These are phyloP conservation scores for Drosophila dunni DNA, from an alignment of 1,140 invertebrate genomes.

Conservation along the genomic window DNA sequence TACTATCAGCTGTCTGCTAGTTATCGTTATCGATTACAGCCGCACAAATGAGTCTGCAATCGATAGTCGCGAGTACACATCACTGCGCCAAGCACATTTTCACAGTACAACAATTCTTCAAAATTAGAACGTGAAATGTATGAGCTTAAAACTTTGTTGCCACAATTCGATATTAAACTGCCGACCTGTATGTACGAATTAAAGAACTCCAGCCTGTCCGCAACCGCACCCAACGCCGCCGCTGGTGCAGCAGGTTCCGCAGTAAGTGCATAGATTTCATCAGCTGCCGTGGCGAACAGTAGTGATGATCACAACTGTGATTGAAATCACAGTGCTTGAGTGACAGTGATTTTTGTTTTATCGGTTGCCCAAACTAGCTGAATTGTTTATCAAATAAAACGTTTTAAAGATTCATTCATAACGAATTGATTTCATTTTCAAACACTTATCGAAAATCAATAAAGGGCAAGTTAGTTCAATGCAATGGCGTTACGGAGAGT, in stretches of 20 bases:
- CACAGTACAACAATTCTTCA: slow-evolving; percentile 6
- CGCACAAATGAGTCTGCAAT: background rate
- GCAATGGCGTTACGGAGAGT: slow-evolving; percentile 40
- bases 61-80: slow-evolving; percentile 28
- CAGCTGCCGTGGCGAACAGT: slow-evolving; percentile 39
- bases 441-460: slow-evolving; percentile 31
- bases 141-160: slow-evolving; percentile 79
- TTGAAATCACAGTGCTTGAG: slow-evolving; percentile 16
- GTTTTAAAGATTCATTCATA: slow-evolving; percentile 13
- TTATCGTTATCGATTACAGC: background rate
- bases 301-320: slow-evolving; percentile 33
- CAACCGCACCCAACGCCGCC: background rate
- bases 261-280: slow-evolving; percentile 52
- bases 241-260: slow-evolving; percentile 24
- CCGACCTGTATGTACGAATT: slow-evolving; percentile 83
- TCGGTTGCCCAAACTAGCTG: slow-evolving; percentile 5
- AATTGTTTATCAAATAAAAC: background rate
- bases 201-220: slow-evolving; percentile 68
- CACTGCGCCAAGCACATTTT: slow-evolving; percentile 45
- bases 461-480: slow-evolving; percentile 44
- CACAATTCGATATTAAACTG: slow-evolving; percentile 79
- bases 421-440: slow-evolving; percentile 19
- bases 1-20: background rate
- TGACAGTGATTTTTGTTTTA: slow-evolving; percentile 21
- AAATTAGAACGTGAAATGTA: slow-evolving; percentile 66